Evolutionary conservation across 2,113 vertebrate species (phyloP).

Genomic region (Eptesicus fuscus): DNA sequence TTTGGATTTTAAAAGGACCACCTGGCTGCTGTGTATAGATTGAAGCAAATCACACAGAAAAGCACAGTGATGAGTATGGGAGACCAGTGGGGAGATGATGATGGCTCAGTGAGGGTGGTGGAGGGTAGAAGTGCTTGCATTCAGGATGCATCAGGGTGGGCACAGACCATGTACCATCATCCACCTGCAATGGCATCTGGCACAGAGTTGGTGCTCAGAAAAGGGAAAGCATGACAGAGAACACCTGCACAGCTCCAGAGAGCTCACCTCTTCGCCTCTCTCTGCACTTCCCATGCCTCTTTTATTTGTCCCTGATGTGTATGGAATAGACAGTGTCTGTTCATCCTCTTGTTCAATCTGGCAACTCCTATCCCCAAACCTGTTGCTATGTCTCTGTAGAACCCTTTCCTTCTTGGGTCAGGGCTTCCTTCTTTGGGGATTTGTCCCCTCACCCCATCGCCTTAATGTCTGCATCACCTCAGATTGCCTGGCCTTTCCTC

Average conservation of each 20-base stretch:
- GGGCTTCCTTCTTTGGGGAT: neutral
- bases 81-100: neutral
- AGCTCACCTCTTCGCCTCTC: neutral
- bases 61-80: neutral
- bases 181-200: neutral
- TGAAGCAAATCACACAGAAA: neutral
- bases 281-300: neutral
- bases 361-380: no score
- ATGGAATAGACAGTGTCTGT: accelerated
- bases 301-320: neutral
- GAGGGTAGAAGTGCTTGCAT: neutral
- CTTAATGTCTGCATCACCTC: neutral
- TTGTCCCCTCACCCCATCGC: neutral
- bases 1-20: neutral
- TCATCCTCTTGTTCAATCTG: neutral
- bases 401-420: neutral
- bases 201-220: neutral
- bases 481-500: neutral
- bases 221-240: neutral
- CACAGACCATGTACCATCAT: neutral
- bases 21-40: neutral
- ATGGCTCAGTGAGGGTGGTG: neutral
- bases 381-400: neutral
- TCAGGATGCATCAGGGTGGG: neutral
- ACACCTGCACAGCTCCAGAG: neutral